Conservation (phyloP, 2,888 invertebrate species). For the Dexiosoma caninum region DNA sequence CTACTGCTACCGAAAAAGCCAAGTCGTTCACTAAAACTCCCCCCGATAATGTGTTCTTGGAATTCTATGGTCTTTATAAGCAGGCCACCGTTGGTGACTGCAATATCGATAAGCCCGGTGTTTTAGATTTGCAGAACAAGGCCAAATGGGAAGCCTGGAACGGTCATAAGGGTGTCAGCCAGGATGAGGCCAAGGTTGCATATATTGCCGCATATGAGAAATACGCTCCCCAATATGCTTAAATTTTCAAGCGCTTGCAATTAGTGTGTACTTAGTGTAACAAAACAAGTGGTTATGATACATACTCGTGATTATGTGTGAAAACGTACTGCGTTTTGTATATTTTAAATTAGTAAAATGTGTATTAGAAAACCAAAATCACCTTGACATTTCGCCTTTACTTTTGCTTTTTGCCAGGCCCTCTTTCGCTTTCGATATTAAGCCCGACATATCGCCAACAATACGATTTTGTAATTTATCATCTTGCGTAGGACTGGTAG, state of each 20-base stretch:
- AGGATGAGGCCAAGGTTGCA: slow-evolving; percentile 88
- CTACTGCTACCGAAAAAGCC: slow-evolving; percentile 85
- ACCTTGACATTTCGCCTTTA: slow-evolving; percentile 81
- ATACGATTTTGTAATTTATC: slow-evolving; percentile 82
- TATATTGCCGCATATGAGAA: slow-evolving; percentile 85
- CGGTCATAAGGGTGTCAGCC: slow-evolving; percentile 86
- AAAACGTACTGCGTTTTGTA: too few relatives aligned
- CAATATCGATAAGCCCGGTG: slow-evolving; percentile 89
- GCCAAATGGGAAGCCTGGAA: slow-evolving; percentile 97
- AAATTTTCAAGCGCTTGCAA: slow-evolving; percentile 57
- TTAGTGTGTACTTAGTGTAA: background rate
- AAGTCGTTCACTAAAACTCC: slow-evolving; percentile 87
- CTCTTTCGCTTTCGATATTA: slow-evolving; percentile 95
- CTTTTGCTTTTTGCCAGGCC: slow-evolving; percentile 92
- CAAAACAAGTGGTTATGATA: background rate
- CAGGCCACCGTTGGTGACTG: slow-evolving; percentile 90
- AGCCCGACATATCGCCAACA: slow-evolving; percentile 89
- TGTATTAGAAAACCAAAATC: slow-evolving; percentile 51
- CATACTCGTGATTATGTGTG: background rate
- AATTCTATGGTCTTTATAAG: slow-evolving; percentile 91
- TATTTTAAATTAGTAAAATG: background rate
- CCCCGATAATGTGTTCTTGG: slow-evolving; percentile 88
- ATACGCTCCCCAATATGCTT: slow-evolving; percentile 80
- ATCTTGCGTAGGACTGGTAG: slow-evolving; percentile 79
- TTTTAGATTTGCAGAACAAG: slow-evolving; percentile 91